Evolutionary conservation across 2,888 invertebrate genomes (phyloP), one percentile per base, ranked within the genome.

Genomic region (Cryptus viduatorius): DNA sequence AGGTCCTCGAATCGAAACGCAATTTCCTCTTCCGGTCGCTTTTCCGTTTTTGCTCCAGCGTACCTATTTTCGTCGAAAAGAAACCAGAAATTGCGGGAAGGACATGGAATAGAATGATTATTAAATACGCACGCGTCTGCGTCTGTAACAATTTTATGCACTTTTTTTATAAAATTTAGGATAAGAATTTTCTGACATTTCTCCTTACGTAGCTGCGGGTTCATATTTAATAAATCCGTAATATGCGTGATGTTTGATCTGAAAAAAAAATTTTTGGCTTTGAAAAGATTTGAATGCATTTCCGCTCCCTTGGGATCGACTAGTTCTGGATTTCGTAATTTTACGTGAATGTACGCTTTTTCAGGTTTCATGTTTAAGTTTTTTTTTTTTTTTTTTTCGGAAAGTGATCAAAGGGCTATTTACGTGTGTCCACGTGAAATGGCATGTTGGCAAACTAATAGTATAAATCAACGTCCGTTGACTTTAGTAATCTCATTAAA

Each of bases 11-110:
- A 65, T 76, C 19, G 50, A 65, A 76, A 76, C 50, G 50, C 75
- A 53, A 76, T 76, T 76, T 76, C 64, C 75, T 76, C 24, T 65
- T 42, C 14, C 37, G 37, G 64, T 48, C 19, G 29, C 75, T 65
- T 50, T 50, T 37, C 50, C 19, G 29, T 65, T 65, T 50, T 50
- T 37, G 37, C 50, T 16, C n/a, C 3, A 67, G n/a, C 16, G 19
- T 16, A n/a, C 50, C 53, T 37, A 7, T 2, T 37, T 37, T n/a
- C 19, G 44, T 14, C 53, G 19, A 64, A 76, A 65, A 65, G 12
- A 10, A 16, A 16, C 14, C 7, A 16, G 48, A 48, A 0, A 12
- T 12, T 48, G 48, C 8, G 48, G 48, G 12, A 12, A 48, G n/a
- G 48, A 48, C 8, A 14, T 8, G 12, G 48, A 7, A 48, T 0